Evolutionary conservation across 1,140 invertebrate genomes (phyloP), one percentile per base, ranked within the genome.

Genomic region (Leptoteleia sp.): DNA sequence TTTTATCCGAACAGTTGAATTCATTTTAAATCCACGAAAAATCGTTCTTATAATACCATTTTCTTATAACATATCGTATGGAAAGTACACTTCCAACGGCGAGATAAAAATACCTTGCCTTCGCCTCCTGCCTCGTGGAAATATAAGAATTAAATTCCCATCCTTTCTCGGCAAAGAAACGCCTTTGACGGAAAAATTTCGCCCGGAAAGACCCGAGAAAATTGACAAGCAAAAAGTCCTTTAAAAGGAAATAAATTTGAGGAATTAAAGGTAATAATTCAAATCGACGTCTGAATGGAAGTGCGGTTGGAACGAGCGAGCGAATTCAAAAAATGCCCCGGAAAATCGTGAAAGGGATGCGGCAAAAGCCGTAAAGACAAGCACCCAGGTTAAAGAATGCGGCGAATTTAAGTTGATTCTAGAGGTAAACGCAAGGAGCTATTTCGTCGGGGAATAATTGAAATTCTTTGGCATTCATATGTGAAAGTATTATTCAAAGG

Each of bases 401-500:
- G 25, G 27, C 50, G 61, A 64, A 77, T 65, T 77, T 59, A 61
- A 76, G 57, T 57, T 43, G 75, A 52, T 52, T 54, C 57, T 64
- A 55, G 50, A 71, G 48, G 52, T 71, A 48, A 59, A 45, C 50
- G 57, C 48, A 64, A 70, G 50, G 50, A 70, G 48, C 59, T 61
- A 71, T 71, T 65, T 65, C 38, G 52, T 5, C 33, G 8, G 19
- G 38, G 40, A 72, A 67, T 67, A 78, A 67, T 78, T 71, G 75
- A 72, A 78, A 71, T 72, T 78, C 67, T 67, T 67, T 45, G 61
- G 43, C 54, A 78, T 78, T 67, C 59, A 72, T 67, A 78, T 54
- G 48, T 65, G 52, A n/a, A n/a, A 71, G 52, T 78, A 67, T 72
- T 72, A 72, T 72, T 72, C 67, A 78, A 78, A 78, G 61, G 35